Conservation (phyloP, 2,113 vertebrate species). For the Boulengerochromis microlepis region DNA sequence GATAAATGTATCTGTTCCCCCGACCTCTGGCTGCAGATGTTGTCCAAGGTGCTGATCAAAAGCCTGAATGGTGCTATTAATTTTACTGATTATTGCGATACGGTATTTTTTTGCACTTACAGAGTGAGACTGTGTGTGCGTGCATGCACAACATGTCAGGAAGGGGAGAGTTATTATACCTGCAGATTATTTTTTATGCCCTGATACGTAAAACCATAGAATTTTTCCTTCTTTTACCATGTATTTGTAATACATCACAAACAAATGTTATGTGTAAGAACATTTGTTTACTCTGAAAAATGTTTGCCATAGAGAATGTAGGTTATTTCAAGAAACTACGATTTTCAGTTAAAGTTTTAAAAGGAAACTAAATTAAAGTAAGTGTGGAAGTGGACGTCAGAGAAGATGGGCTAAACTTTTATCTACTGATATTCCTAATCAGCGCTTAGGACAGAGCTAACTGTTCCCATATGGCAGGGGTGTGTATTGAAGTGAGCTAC, state of each 20-base stretch:
- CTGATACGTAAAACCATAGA: rapidly evolving
- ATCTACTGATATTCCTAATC: conserved; percentile 32
- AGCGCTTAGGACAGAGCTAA: conserved; percentile 26
- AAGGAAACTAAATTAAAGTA: neutral
- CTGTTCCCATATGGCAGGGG: conserved; percentile 33
- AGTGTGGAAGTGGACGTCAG: neutral
- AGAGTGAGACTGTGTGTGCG: neutral
- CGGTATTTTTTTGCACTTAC: neutral
- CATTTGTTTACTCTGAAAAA: neutral
- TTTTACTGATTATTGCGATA: neutral
- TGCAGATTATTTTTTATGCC: neutral
- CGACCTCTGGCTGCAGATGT: neutral
- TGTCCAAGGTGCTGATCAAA: neutral
- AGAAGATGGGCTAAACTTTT: neutral
- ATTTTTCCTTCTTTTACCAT: neutral
- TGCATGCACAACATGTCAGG: neutral
- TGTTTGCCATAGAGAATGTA: neutral
- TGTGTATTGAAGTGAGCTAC: conserved; percentile 23
- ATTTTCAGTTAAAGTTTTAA: neutral
- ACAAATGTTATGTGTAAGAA: neutral
- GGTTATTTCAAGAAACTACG: neutral
- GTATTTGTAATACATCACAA: neutral
- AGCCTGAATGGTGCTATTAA: neutral
- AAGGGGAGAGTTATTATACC: neutral
- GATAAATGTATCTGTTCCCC: neutral